These are phyloP conservation scores for Apteryx mantelli DNA, from an alignment of 2,113 vertebrate genomes.

Conservation along the genomic window DNA sequence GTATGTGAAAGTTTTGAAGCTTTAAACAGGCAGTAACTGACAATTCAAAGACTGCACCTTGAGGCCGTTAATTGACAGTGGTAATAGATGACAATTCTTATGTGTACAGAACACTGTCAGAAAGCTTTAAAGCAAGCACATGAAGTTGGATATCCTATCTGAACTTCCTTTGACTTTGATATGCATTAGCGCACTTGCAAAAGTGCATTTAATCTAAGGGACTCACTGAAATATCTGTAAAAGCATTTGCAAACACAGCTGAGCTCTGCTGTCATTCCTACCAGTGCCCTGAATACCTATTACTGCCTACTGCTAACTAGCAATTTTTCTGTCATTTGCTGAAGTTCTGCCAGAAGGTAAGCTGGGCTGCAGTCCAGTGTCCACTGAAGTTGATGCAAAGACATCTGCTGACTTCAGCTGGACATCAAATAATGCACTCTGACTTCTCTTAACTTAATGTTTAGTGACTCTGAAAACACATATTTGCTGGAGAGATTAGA, in stretches of 20 bases:
- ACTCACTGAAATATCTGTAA: neutral
- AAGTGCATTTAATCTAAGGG: neutral
- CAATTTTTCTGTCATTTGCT: neutral
- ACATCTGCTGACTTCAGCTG: constrained; percentile 18
- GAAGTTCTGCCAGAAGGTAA: neutral
- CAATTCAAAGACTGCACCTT: neutral
- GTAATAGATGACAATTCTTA: neutral
- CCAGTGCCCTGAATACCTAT: neutral
- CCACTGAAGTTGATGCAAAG: neutral
- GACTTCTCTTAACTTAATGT: neutral
- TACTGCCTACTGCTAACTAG: neutral
- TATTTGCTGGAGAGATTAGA: neutral
- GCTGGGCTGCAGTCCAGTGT: neutral
- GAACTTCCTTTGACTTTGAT: neutral
- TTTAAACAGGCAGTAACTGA: neutral
- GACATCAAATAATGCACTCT: neutral
- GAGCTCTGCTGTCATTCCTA: neutral
- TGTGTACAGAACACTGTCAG: neutral
- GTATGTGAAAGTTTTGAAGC: neutral
- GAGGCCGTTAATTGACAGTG: neutral
- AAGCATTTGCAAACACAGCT: neutral
- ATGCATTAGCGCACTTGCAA: neutral
- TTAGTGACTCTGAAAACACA: neutral
- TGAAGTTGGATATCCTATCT: neutral
- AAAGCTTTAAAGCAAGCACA: neutral